Base-by-base conservation (phyloP, 92 coral and sea anemone genomes). In the Parazoanthus darwini region DNA sequence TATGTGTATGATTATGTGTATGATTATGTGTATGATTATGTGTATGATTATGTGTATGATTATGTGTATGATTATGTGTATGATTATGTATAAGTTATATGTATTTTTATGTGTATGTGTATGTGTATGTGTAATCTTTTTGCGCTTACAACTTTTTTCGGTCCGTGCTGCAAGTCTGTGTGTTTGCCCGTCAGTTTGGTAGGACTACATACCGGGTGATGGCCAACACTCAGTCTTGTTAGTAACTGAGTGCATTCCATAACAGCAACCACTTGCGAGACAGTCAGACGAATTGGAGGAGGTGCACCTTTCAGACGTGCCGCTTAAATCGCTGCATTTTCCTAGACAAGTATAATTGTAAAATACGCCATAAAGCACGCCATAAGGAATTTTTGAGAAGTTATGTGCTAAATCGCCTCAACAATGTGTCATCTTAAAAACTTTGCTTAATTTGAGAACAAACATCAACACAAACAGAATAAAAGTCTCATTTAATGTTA, bases 181-280 rank as follows among this genome's bases (percentile, higher is more conserved):
- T 20, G 26, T 68, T 6, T 68, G 10, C 3, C 35, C 58, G 58
- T 51, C 16, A 51, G 29, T 81, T 20, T 14, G 14, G 16, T 36
- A 3, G 0, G 38, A 20, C 39, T 16, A 71, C 78, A 51, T 84
- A 71, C 87, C 87, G 1, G 87, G 87, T 6, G 87, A 3, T 1
- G 87, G 87, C 87, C 87, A 84, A 73, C 87, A 84, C 16, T 71
- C 67, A 6, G 29, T 8, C 5, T 20, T 29, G 0, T 13, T 0
- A 1, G 78, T 42, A 13, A 46, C 38, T 9, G 78, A 26, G 6
- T 71, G 46, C 18, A 26, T 1, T 25, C 78, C 63, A 39, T 70
- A 84, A 46, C 87, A 84, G 63, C 87, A 84, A 7, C 87, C 87
- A 0, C 14, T 9, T 46, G 78, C 26, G 43, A 44, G 14, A 22